Base-by-base conservation (phyloP, 2,797 vertebrate species). In the Notamacropus eugenii region DNA sequence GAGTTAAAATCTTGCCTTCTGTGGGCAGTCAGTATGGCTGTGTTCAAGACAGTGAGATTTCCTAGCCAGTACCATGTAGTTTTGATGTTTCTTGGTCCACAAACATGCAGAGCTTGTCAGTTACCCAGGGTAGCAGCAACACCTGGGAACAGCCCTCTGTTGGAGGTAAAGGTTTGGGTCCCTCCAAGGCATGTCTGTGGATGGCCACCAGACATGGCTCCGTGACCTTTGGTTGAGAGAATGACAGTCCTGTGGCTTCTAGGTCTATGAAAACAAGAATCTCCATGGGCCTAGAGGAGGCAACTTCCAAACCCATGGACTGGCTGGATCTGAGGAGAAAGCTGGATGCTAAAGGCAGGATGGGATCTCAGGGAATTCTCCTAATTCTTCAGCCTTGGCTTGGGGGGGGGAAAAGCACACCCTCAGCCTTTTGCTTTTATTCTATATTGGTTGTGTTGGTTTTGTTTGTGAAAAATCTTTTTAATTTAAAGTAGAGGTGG, bases 251-350 rank as follows among this genome's bases (percentile, higher is more conserved):
- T 1, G 97, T 98, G 92, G 97, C 97, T 56, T 98, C 96, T 50
- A 97, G 57, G 95, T 98, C 97, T 95, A 98, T 82, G 97, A 98
- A 98, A 97, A 98, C 96, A 93, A 98, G 97, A 8, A 96, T 97
- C 97, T 98, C 96, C 92, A 97, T 4, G 29, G 96, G 96, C 54
- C 94, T 95, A 0, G 46, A 55, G 90, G 94, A 34, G 1, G 95
- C 91, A 59, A 93, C 93, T 90, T 96, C 87, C 0, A 95, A 95
- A 95, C 93, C 91, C 98, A 97, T 98, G 96, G 46, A 90, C 97
- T 97, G 16, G 55, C 55, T 56, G 4, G 16, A 56, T 56, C 55
- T 56, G 55, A 56, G 55, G 55, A 55, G 55, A 56, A 4, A 19
- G 19, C 55, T 56, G 55, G 19, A 19, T 56, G 19, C 55, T 24